Percentiles rank a stretch among this genome's conserved stretches.
Evolutionary conservation across 2,113 vertebrate genomes (phyloP).

Genomic region (Lamprotornis superbus): DNA sequence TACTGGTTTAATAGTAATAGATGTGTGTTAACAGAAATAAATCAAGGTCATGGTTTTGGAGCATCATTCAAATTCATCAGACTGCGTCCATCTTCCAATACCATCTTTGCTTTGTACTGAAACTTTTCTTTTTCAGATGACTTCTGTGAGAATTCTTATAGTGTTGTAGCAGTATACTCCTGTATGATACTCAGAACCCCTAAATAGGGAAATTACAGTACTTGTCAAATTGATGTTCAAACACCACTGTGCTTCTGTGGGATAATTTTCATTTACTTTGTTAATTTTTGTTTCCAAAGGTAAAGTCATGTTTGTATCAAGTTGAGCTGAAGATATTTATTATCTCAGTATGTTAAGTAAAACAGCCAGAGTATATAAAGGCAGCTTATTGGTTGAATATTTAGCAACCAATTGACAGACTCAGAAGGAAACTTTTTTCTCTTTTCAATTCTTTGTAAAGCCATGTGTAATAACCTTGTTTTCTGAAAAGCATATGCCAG

Average conservation of each 20-base stretch:
- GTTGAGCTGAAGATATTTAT: slow-evolving; percentile 69
- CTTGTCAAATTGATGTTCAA: slow-evolving; percentile 69
- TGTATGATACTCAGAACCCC: slow-evolving; percentile 53
- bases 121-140: slow-evolving; percentile 59
- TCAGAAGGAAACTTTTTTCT: slow-evolving; percentile 53
- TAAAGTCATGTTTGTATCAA: slow-evolving; percentile 72
- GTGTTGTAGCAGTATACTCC: slow-evolving; percentile 34
- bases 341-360: slow-evolving; percentile 59
- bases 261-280: slow-evolving; percentile 64
- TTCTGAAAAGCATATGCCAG: slow-evolving; percentile 24
- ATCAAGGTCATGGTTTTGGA: slow-evolving; percentile 58
- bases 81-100: neutral
- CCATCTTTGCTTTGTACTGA: slow-evolving; percentile 46
- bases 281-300: slow-evolving; percentile 67
- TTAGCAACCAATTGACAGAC: slow-evolving; percentile 56
- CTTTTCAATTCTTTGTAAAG: slow-evolving; percentile 67
- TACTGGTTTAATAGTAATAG: slow-evolving; percentile 62
- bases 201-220: slow-evolving; percentile 71
- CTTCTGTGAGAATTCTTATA: slow-evolving; percentile 49
- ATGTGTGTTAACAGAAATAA: slow-evolving; percentile 59
- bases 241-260: slow-evolving; percentile 66
- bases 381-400: slow-evolving; percentile 59
- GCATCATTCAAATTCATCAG: slow-evolving; percentile 59
- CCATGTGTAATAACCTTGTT: slow-evolving; percentile 57
- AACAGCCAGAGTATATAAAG: slow-evolving; percentile 33